These are phyloP conservation scores for Bubo scandiacus DNA, from an alignment of 2,113 vertebrate species.

Conservation along the genomic window DNA sequence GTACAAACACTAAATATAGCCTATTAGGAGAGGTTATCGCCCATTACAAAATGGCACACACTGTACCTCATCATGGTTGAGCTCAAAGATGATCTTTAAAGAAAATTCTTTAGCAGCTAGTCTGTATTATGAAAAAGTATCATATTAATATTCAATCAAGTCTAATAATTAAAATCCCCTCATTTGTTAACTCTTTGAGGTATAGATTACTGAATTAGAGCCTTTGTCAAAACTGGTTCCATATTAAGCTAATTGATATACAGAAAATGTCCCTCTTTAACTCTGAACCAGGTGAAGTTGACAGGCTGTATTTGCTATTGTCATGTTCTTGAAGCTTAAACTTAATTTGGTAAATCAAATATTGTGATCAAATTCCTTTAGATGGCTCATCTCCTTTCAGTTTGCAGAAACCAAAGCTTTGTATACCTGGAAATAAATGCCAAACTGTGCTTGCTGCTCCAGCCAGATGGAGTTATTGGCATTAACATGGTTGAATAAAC, in stretches of 20 bases:
- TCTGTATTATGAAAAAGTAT: background rate
- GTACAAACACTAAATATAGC: background rate
- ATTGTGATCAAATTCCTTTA: background rate
- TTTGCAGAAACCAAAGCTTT: background rate
- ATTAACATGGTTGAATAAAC: slow-evolving; percentile 22
- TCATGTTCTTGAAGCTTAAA: background rate
- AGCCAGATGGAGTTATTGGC: slow-evolving; percentile 41
- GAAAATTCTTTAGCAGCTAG: background rate
- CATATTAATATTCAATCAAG: background rate
- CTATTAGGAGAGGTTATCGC: background rate
- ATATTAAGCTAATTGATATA: background rate
- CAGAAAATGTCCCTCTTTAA: background rate
- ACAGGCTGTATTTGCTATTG: background rate
- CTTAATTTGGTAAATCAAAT: slow-evolving; percentile 36
- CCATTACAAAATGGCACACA: background rate
- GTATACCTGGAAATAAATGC: slow-evolving; percentile 18
- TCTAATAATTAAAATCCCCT: background rate
- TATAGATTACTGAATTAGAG: background rate
- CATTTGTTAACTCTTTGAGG: background rate
- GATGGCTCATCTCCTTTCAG: background rate
- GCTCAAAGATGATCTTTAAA: background rate
- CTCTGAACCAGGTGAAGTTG: background rate
- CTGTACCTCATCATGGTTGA: background rate
- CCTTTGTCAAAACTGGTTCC: background rate
- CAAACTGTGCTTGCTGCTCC: background rate